Percentiles rank a stretch among this genome's conserved stretches.
Evolutionary conservation across 2,888 invertebrate species (phyloP).

Genomic region (Idaea straminata): DNA sequence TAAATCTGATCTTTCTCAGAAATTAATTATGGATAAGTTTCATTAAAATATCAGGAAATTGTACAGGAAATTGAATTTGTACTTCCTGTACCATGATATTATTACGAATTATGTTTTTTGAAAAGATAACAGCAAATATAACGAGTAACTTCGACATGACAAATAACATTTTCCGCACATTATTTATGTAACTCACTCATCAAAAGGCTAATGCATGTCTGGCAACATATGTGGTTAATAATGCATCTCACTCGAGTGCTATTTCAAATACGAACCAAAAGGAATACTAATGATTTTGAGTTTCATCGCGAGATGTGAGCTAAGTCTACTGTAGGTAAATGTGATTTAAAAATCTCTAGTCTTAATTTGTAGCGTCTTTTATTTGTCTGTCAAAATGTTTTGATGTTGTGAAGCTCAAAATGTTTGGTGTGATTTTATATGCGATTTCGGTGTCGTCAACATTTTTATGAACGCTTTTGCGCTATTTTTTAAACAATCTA

Average conservation of each 20-base stretch:
- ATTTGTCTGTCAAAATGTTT: slow-evolving; percentile 33
- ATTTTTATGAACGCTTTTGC: slow-evolving; percentile 76
- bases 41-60: background rate
- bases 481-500: slow-evolving; percentile 54
- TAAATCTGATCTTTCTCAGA: no score
- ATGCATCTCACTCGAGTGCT: background rate
- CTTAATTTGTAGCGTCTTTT: slow-evolving; percentile 6
- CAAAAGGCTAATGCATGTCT: background rate
- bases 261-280: background rate
- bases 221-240: background rate
- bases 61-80: background rate
- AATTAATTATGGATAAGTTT: background rate
- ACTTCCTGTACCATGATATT: background rate
- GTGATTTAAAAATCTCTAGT: slow-evolving; percentile 25
- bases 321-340: background rate
- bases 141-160: background rate
- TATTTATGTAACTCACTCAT: background rate
- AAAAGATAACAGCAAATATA: background rate
- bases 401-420: slow-evolving; percentile 52
- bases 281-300: slow-evolving; percentile 1
- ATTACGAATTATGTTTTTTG: background rate
- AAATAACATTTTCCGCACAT: background rate
- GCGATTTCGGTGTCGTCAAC: slow-evolving; percentile 69
- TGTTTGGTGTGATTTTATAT: slow-evolving; percentile 61
- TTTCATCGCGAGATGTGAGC: background rate